Conservation (phyloP, 1,140 invertebrate species). For the Dendroctonus ponderosae region DNA sequence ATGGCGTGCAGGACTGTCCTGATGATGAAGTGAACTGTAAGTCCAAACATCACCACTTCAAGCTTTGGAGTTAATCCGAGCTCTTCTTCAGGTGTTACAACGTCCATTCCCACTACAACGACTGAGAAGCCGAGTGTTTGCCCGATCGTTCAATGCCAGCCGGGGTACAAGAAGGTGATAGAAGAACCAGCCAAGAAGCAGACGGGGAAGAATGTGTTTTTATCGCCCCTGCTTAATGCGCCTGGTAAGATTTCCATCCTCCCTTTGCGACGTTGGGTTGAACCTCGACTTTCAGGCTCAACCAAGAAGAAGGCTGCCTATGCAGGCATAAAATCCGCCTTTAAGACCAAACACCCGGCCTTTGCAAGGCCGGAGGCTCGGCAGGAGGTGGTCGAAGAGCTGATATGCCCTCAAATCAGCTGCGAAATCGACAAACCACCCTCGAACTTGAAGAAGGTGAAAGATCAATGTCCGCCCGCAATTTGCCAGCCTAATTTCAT, state of each 20-base stretch:
- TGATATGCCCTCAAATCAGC: slow-evolving; percentile 55
- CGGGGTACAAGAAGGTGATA: slow-evolving; percentile 55
- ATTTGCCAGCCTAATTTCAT: slow-evolving; percentile 60
- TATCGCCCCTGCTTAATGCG: slow-evolving; percentile 42
- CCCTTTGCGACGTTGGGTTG: neutral
- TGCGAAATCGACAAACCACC: slow-evolving; percentile 54
- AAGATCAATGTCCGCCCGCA: slow-evolving; percentile 55
- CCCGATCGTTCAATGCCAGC: slow-evolving; percentile 53
- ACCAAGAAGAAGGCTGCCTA: slow-evolving; percentile 18
- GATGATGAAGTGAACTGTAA: slow-evolving; percentile 77
- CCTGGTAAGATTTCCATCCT: slow-evolving; percentile 13
- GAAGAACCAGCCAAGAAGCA: slow-evolving; percentile 33
- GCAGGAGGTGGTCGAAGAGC: slow-evolving; percentile 38
- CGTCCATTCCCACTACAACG: slow-evolving; percentile 23
- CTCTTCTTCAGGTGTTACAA: slow-evolving; percentile 14
- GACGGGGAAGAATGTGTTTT: slow-evolving; percentile 42
- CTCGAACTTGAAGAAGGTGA: slow-evolving; percentile 40
- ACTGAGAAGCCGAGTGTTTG: slow-evolving; percentile 33
- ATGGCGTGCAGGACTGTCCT: slow-evolving; percentile 78
- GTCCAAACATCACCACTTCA: neutral
- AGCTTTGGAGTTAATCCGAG: neutral
- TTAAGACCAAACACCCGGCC: neutral
- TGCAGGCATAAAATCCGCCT: neutral
- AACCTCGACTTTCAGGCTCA: slow-evolving; percentile 29
- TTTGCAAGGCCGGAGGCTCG: slow-evolving; percentile 10